Percentiles rank a stretch among this genome's conserved stretches.
Evolutionary conservation across 2,888 invertebrate species (phyloP).

Genomic region (Cremastobaeus sp.): DNA sequence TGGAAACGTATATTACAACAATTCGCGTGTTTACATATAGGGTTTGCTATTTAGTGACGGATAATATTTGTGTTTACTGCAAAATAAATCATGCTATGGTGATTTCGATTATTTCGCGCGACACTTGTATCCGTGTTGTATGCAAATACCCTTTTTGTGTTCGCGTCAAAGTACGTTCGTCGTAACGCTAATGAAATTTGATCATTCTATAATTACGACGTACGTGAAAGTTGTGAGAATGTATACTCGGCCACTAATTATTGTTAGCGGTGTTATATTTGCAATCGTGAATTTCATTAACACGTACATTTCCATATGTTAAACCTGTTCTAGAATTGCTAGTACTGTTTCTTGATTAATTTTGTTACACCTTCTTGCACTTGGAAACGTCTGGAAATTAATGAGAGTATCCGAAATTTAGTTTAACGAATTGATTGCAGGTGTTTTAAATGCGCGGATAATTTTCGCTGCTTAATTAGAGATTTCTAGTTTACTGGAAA

Average conservation of each 20-base stretch:
- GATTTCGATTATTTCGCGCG: conserved; percentile 26
- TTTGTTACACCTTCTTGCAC: too few species aligned
- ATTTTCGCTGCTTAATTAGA: too few species aligned
- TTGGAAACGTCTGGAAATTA: too few species aligned
- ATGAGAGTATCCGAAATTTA: too few species aligned
- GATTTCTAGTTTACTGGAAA: too few species aligned
- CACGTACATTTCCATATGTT: conserved; percentile 16
- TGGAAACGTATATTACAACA: conserved; percentile 7
- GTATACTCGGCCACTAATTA: conserved; percentile 30
- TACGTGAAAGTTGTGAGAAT: conserved; percentile 12
- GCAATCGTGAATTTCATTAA: conserved; percentile 22
- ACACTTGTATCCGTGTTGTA: conserved; percentile 36
- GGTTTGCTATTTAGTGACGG: conserved; percentile 21
- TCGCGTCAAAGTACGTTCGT: conserved; percentile 19
- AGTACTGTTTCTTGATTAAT: too few species aligned
- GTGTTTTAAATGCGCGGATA: too few species aligned
- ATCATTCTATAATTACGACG: conserved; percentile 37
- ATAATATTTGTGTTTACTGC: conserved; percentile 36
- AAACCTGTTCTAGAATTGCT: too few species aligned
- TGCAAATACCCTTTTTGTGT: conserved; percentile 43
- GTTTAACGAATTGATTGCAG: too few species aligned
- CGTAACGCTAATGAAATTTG: conserved; percentile 37
- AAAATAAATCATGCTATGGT: conserved; percentile 30
- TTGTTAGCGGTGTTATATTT: conserved; percentile 29
- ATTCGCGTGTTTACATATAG: conserved; percentile 1